phyloP scores from a whole-genome alignment of 2,797 vertebrate species.

The Pantherophis alleghaniensis region DNA sequence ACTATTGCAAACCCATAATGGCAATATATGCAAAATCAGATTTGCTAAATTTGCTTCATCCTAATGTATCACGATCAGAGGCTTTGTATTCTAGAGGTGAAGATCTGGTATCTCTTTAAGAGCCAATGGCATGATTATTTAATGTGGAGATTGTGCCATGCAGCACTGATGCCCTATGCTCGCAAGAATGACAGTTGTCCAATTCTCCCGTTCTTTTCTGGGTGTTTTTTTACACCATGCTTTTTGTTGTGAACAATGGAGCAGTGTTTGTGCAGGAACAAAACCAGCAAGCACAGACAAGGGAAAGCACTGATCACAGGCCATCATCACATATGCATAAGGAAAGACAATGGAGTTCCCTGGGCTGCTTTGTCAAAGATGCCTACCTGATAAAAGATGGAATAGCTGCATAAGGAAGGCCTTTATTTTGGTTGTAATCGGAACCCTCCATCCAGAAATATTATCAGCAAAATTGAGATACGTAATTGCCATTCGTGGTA shows the following conservation, averaged over 20 bases:
- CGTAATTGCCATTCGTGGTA: neutral
- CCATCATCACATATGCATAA: constrained; percentile 52
- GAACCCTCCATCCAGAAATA: neutral
- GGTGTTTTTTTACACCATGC: neutral
- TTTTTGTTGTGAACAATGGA: constrained; percentile 28
- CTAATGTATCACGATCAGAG: constrained; percentile 31
- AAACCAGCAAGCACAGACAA: constrained; percentile 23
- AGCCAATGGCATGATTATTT: neutral
- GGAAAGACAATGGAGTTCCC: neutral
- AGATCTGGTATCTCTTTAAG: constrained; percentile 10
- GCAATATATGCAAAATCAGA: neutral
- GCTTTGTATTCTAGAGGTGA: constrained; percentile 33
- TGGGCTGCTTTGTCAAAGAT: neutral
- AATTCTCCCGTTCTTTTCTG: neutral
- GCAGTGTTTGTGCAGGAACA: constrained; percentile 24
- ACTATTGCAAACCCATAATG: constrained; percentile 16
- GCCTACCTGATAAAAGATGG: neutral
- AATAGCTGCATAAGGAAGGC: too few species aligned
- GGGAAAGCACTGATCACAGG: constrained; percentile 22
- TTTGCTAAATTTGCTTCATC: constrained; percentile 42
- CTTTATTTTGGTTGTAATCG: neutral
- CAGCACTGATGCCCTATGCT: constrained; percentile 23
- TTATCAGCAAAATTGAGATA: neutral
- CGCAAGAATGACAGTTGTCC: neutral
- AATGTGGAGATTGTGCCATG: constrained; percentile 28